Evolutionary conservation across 2,797 vertebrate genomes (phyloP).

Genomic region (Hydrolagus colliei): DNA sequence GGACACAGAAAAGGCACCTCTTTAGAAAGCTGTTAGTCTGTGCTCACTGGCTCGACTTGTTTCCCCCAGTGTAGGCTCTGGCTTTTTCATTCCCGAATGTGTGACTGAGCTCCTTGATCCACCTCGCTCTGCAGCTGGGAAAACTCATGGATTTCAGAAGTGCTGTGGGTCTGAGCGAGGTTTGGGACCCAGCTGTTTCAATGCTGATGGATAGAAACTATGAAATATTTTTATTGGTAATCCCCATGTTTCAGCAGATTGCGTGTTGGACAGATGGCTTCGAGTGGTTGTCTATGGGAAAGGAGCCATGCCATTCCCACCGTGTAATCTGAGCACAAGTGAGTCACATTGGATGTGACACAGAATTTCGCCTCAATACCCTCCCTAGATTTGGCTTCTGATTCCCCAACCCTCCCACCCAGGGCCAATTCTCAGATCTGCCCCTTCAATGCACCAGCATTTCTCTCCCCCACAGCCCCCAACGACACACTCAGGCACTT

Average conservation of each 20-base stretch:
- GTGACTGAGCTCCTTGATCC: conserved; percentile 16
- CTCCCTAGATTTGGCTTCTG: no score
- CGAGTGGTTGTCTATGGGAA: background rate
- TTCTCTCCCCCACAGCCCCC: no score
- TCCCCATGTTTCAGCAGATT: conserved; percentile 19
- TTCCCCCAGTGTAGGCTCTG: no score
- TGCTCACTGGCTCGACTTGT: background rate
- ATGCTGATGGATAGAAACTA: conserved; percentile 27
- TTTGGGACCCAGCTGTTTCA: conserved; percentile 23
- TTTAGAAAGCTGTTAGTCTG: background rate
- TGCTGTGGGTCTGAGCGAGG: background rate
- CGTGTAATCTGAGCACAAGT: no score
- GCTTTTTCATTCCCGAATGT: background rate
- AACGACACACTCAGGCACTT: no score
- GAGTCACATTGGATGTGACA: no score
- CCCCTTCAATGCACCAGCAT: no score
- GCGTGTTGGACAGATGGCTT: background rate
- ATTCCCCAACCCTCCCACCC: no score
- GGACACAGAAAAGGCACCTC: background rate
- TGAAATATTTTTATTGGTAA: conserved; percentile 27
- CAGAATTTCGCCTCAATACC: no score
- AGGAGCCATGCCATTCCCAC: background rate
- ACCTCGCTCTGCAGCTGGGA: background rate
- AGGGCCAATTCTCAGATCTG: no score
- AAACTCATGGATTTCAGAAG: background rate